Evolutionary conservation across 2,113 vertebrate species (phyloP).

Genomic region (Urocolius indicus): DNA sequence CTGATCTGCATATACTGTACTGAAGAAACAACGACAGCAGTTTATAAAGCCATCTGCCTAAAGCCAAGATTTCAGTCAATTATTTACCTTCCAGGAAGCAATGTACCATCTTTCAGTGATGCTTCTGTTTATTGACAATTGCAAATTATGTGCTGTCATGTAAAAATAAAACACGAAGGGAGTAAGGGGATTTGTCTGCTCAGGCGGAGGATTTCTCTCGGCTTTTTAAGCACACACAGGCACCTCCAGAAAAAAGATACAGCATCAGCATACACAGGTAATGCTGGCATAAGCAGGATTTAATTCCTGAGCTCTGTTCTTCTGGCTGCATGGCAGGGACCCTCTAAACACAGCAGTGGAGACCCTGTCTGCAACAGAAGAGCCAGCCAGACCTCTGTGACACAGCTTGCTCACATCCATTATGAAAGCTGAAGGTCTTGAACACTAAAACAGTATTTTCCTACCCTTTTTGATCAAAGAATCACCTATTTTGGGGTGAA

Average conservation of each 20-base stretch:
- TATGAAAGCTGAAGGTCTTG: background rate
- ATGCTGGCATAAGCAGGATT: background rate
- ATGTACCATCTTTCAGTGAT: background rate
- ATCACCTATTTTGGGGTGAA: background rate
- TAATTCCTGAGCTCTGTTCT: background rate
- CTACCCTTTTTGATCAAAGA: background rate
- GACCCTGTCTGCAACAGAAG: background rate
- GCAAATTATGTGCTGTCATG: background rate
- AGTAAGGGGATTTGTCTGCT: background rate
- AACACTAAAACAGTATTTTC: background rate
- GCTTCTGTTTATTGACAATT: background rate
- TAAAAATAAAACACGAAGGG: background rate
- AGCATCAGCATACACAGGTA: background rate
- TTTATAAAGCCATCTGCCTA: slow-evolving; percentile 15
- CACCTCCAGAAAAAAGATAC: background rate
- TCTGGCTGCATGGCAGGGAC: background rate
- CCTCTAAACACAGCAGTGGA: background rate
- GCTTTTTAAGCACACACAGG: background rate
- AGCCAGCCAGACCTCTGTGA: background rate
- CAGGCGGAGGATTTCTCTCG: background rate
- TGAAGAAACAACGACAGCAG: background rate
- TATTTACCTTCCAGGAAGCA: background rate
- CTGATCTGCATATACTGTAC: background rate
- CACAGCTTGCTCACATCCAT: accelerated
- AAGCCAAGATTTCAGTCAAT: slow-evolving; percentile 14